Evolutionary conservation across 2,888 invertebrate genomes (phyloP), one percentile per base, ranked within the genome.

Genomic region (Pterobdella sp.): DNA sequence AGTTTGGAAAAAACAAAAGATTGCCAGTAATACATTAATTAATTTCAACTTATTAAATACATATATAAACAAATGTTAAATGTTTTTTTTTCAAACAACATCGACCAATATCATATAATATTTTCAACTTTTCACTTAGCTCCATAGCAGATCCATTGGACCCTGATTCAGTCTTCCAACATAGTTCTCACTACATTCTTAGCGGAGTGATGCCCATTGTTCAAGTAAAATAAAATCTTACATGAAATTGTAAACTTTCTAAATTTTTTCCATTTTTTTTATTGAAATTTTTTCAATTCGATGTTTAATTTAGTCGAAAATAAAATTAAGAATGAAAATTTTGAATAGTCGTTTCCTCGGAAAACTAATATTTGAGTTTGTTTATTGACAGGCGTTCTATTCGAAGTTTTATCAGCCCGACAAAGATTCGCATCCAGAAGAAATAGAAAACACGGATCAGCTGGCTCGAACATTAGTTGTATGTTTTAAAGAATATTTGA

Each of bases 121-220:
- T n/a, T 35, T 18, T 29, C 26, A 29, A 29, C 22, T n/a, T 42
- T 1, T 26, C 14, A 52, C 34, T 1, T 37, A 76, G 76, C 63
- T 73, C 73, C 52, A 52, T 64, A 18, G 65, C 72, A 4, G 73
- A 75, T 37, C 66, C 65, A 34, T 72, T 42, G 7, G 74, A 75
- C 56, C 18, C 42, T 3, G 76, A 76, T 29, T 72, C 73, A n/a
- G 63, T 81, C 0, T 79, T 81, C 26, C 81, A 81, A 65, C 80
- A 80, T 4, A 80, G 79, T 14, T 78, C 82, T 29, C 78, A 83
- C 73, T 83, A 82, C 77, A 78, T 83, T 74, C 76, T 83, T 67
- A 83, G 83, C 66, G 80, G 80, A 0, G 81, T 81, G 36, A 75
- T 83, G 72, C 83, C 83, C 0, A 81, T 83, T 73, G 77, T 83